Evolutionary conservation across 2,888 invertebrate genomes (phyloP).

Genomic region (Dorcus hopei): DNA sequence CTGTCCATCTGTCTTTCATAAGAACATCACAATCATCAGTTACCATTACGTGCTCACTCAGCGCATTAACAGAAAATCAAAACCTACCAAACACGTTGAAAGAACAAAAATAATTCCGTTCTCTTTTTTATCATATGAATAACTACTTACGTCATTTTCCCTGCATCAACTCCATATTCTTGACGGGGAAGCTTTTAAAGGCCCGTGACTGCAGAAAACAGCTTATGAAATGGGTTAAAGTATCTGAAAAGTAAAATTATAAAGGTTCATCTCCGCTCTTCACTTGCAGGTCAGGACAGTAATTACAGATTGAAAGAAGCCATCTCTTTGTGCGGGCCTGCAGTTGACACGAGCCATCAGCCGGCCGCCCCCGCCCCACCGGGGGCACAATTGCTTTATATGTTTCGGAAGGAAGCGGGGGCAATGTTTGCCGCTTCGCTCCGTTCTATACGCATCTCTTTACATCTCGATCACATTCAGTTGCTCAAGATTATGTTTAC

Average conservation of each 20-base stretch:
- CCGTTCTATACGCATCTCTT: not conserved
- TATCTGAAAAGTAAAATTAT: slow-evolving; percentile 19
- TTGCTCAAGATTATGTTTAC: too few relatives aligned
- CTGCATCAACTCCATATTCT: not conserved
- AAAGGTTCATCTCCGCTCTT: slow-evolving; percentile 33
- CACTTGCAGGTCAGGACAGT: slow-evolving; percentile 43
- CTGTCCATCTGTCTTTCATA: too few relatives aligned
- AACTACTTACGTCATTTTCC: not conserved
- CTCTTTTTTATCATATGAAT: not conserved
- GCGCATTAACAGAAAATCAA: too few relatives aligned
- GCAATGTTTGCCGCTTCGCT: slow-evolving; percentile 12
- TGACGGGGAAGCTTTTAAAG: not conserved
- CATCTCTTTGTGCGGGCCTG: slow-evolving; percentile 45
- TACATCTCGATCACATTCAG: too few relatives aligned
- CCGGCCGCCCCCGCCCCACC: slow-evolving; percentile 1
- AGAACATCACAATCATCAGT: too few relatives aligned
- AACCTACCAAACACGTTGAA: too few relatives aligned
- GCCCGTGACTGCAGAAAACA: not conserved
- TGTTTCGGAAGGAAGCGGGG: slow-evolving; percentile 45
- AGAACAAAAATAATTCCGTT: not conserved
- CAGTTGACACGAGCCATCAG: slow-evolving; percentile 41
- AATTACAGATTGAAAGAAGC: slow-evolving; percentile 45
- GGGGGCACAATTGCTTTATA: slow-evolving; percentile 43
- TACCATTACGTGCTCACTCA: too few relatives aligned
- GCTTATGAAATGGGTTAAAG: not conserved